Evolutionary conservation across 2,888 invertebrate genomes (phyloP), one percentile per base, ranked within the genome.

Genomic region (Lasioglossum figueresi): DNA sequence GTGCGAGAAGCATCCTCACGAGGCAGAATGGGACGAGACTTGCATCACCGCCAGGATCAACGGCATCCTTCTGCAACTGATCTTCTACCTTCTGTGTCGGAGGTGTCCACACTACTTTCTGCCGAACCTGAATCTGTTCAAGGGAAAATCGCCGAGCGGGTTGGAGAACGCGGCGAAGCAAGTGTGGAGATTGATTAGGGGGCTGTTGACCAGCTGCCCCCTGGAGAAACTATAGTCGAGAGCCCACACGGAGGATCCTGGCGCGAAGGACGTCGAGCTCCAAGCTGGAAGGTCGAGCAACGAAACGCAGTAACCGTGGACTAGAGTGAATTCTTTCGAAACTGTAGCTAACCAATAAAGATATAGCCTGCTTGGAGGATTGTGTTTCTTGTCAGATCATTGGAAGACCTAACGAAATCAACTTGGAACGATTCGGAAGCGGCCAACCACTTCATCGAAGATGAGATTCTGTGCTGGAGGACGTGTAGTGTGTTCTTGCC

Each of bases 31-130:
- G 99, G 98, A 98, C 95, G 99, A 99, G 94, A 96, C 97, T 1
- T 98, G 98, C 88, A 96, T 99, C 85, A 98, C 98, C 0, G 99
- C 99, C 95, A 96, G 98, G 76, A 97, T 99, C 93, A 98, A 98
- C 95, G 99, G 99, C 2, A 98, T 99, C 88, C 97, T 99, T 90
- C 96, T 99, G 88, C 99, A 99, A 95, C 95, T 99, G 93, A 99
- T 99, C 92, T 98, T 98, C n/a, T 99, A 99, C 94, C 96, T 99
- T 89, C 99, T 99, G 95, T 99, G 99, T 95, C 97, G 98, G 74
- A 96, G 98, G 79, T 99, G 99, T 95, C 98, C 99, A 43, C 99
- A 99, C 95, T 99, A 99, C 94, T 99, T 99, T 95, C 96, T 99
- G 83, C 99, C 99, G 23, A 98, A 97, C 93, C 96, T 99, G 93